phyloP scores from a whole-genome alignment of 2,888 invertebrate genomes.

The Acronicta leporina region DNA sequence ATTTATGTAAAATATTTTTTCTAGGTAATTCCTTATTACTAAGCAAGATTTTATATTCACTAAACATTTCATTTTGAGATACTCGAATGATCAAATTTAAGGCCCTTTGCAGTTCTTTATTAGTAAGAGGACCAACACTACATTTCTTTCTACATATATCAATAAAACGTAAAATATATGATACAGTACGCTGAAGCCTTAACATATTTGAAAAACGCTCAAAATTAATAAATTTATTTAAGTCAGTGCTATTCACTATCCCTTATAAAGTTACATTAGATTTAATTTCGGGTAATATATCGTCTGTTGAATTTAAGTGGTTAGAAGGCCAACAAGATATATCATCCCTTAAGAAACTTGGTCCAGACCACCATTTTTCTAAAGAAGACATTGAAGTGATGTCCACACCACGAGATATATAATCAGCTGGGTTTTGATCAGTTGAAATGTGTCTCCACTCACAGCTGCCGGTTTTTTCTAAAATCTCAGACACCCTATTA shows the following conservation, averaged over 20 bases:
- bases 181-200: not conserved
- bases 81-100: conserved; percentile 4
- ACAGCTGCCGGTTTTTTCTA: not conserved
- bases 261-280: not conserved
- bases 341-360: conserved; percentile 6
- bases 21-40: not conserved
- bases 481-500: conserved; percentile 6
- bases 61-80: conserved; percentile 1
- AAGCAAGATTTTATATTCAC: not conserved
- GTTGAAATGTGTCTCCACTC: conserved; percentile 1
- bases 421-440: no score
- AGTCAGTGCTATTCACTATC: not conserved
- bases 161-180: conserved; percentile 9
- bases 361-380: conserved; percentile 7
- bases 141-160: conserved; percentile 3
- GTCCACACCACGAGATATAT: conserved; percentile 7
- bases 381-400: not conserved
- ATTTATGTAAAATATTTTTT: not conserved
- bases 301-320: not conserved
- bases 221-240: conserved; percentile 2
- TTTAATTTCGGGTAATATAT: conserved; percentile 10
- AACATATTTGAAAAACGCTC: conserved; percentile 4
- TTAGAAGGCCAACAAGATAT: conserved; percentile 15
- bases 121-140: not conserved
- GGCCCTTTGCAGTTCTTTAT: conserved; percentile 6